Percentiles rank a stretch among this genome's conserved stretches.
These are phyloP conservation scores for Crioceris asparagi DNA, from an alignment of 2,888 invertebrate genomes.

Conservation along the genomic window DNA sequence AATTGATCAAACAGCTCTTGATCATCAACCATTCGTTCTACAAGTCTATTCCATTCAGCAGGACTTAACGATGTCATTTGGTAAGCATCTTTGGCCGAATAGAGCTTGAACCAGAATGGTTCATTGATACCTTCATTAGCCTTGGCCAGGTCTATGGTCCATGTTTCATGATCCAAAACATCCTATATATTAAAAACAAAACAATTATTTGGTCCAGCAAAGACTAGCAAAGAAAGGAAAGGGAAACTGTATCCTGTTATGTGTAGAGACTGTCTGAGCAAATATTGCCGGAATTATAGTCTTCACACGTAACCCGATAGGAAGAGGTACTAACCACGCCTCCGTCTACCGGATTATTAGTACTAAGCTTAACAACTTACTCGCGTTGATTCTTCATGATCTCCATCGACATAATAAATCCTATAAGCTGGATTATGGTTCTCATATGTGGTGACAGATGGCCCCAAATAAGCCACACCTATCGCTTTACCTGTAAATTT, in stretches of 20 bases:
- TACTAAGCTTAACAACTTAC: slow-evolving; percentile 46
- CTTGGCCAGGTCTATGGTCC: slow-evolving; percentile 87
- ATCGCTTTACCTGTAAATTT: slow-evolving; percentile 50
- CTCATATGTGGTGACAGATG: slow-evolving; percentile 87
- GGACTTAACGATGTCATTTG: slow-evolving; percentile 74
- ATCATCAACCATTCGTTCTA: slow-evolving; percentile 75
- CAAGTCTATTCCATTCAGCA: slow-evolving; percentile 80
- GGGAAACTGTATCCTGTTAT: too few relatives aligned
- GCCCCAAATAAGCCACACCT: slow-evolving; percentile 83
- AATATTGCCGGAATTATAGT: too few relatives aligned
- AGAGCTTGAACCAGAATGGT: slow-evolving; percentile 80
- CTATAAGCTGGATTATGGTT: slow-evolving; percentile 90
- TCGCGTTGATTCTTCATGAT: slow-evolving; percentile 69
- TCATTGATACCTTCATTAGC: slow-evolving; percentile 66
- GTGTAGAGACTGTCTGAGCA: too few relatives aligned
- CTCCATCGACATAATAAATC: slow-evolving; percentile 90
- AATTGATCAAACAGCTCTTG: slow-evolving; percentile 75
- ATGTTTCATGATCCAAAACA: slow-evolving; percentile 90
- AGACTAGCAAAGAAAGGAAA: too few relatives aligned
- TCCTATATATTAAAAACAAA: slow-evolving; percentile 49
- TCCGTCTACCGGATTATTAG: too few relatives aligned
- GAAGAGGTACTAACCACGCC: too few relatives aligned
- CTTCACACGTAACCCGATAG: too few relatives aligned
- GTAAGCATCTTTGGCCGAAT: slow-evolving; percentile 73
- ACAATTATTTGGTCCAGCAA: slow-evolving; percentile 1